Percentiles rank a stretch among this genome's conserved stretches.
Evolutionary conservation across 2,888 invertebrate species (phyloP).

Genomic region (Furcula furcula): DNA sequence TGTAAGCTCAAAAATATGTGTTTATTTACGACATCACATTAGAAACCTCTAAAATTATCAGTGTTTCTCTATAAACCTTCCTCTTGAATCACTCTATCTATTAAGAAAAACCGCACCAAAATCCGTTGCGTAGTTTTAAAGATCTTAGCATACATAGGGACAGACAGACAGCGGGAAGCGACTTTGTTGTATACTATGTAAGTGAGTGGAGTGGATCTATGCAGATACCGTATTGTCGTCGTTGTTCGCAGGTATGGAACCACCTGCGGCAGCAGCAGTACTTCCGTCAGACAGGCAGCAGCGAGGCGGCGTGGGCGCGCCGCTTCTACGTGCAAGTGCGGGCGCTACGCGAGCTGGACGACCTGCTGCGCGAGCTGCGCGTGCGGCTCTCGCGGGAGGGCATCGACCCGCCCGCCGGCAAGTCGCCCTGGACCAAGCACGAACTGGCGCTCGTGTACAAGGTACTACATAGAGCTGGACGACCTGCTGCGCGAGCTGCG

Average conservation of each 20-base stretch:
- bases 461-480: slow-evolving; percentile 42
- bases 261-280: slow-evolving; percentile 81
- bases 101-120: no score
- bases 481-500: background rate
- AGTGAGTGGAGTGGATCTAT: no score
- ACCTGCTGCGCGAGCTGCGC: slow-evolving; percentile 86
- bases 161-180: no score
- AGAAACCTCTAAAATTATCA: no score
- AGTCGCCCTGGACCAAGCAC: slow-evolving; percentile 56
- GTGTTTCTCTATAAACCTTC: no score
- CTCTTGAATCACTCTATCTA: no score
- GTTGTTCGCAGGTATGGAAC: slow-evolving; percentile 83
- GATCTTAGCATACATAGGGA: no score
- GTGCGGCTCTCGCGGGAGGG: slow-evolving; percentile 82
- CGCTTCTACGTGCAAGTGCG: slow-evolving; percentile 86
- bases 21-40: no score
- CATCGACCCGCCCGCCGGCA: slow-evolving; percentile 75
- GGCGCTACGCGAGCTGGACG: slow-evolving; percentile 87
- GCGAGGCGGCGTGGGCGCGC: slow-evolving; percentile 85
- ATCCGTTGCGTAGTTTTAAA: no score
- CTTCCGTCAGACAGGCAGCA: slow-evolving; percentile 66
- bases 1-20: no score
- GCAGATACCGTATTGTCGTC: background rate
- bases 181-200: no score
- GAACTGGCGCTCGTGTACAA: slow-evolving; percentile 59